These are phyloP conservation scores for Hesperia comma DNA, from an alignment of 2,888 invertebrate species.

Conservation along the genomic window DNA sequence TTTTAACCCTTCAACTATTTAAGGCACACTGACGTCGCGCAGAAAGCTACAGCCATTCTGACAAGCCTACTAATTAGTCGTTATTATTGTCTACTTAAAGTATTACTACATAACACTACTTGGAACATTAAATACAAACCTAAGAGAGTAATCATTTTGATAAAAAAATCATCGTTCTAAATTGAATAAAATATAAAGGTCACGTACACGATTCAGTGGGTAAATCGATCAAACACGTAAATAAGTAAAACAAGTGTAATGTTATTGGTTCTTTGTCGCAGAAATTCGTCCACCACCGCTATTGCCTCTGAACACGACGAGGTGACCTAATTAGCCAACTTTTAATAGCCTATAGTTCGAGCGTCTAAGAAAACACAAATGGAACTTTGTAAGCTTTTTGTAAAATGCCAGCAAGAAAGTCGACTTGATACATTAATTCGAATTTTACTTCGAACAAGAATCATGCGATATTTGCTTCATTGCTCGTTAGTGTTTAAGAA, in stretches of 20 bases:
- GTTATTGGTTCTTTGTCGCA: slow-evolving; percentile 29
- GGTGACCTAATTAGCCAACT: slow-evolving; percentile 77
- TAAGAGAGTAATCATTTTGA: no score
- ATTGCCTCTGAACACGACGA: slow-evolving; percentile 60
- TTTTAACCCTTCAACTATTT: no score
- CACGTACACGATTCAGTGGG: not conserved
- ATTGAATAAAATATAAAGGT: no score
- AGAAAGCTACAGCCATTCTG: no score
- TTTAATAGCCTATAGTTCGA: slow-evolving; percentile 40
- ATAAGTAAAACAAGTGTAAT: slow-evolving; percentile 10
- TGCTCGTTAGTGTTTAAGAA: no score
- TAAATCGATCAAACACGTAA: not conserved
- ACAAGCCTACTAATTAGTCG: no score
- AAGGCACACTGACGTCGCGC: no score
- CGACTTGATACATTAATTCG: not conserved
- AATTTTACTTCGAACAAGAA: not conserved
- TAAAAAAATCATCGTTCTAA: no score
- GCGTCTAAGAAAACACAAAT: slow-evolving; percentile 16
- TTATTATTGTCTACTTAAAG: no score
- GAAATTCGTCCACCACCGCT: slow-evolving; percentile 58
- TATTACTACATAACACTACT: no score
- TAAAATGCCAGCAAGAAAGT: slow-evolving; percentile 1
- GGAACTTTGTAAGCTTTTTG: slow-evolving; percentile 9
- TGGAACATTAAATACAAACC: no score
- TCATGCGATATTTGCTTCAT: no score